Conservation (phyloP, 2,113 vertebrate species). For the Capreolus pygargus region DNA sequence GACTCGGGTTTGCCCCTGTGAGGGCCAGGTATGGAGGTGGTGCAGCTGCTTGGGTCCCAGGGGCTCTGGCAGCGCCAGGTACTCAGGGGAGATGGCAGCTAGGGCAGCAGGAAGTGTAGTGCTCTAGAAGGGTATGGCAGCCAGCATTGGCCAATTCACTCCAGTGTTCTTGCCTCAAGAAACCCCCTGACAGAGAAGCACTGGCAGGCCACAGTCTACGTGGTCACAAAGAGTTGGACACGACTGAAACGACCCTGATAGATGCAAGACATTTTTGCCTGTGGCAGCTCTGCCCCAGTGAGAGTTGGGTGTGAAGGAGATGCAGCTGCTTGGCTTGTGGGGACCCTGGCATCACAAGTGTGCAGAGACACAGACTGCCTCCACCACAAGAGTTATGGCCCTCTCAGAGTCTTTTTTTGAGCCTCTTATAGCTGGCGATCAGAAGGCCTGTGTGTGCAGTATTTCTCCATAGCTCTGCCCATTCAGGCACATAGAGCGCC, state of each 20-base stretch:
- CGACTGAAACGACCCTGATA: neutral
- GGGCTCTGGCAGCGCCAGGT: neutral
- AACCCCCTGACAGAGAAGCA: neutral
- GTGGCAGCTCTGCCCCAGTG: neutral
- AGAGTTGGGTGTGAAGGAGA: neutral
- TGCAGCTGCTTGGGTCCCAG: neutral
- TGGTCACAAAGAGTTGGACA: neutral
- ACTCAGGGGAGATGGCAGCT: rapidly evolving
- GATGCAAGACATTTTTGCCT: neutral
- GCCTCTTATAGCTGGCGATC: neutral
- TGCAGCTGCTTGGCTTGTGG: neutral
- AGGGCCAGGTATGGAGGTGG: neutral
- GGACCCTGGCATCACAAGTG: neutral
- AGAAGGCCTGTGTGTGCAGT: neutral
- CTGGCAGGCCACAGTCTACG: neutral
- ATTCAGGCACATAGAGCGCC: neutral
- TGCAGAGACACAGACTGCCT: neutral
- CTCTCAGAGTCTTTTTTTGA: neutral
- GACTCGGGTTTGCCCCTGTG: neutral
- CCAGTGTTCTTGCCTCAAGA: neutral
- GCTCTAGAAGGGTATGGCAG: neutral
- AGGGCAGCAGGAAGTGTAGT: neutral
- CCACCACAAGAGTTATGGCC: rapidly evolving
- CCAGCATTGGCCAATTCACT: rapidly evolving
- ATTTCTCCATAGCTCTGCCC: rapidly evolving